These are phyloP conservation scores for Cladorhizidae sp. DNA, from an alignment of 37 sponge, comb jelly and placozoan genomes.

Conservation along the genomic window DNA sequence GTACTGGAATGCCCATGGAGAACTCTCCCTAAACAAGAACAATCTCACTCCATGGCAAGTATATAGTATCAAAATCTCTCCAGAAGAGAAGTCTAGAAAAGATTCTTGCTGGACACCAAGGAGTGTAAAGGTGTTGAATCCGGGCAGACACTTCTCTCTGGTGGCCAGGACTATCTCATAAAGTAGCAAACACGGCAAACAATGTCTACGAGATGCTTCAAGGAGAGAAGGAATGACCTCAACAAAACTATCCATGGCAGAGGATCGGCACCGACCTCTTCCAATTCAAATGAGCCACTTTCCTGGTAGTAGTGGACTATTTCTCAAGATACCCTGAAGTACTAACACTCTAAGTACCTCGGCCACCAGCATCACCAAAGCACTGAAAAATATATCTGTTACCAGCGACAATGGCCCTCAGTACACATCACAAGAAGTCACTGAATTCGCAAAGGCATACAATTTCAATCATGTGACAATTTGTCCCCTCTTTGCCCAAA, in stretches of 20 bases:
- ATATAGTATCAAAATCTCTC: constrained; percentile 32
- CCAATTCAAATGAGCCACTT: constrained; percentile 23
- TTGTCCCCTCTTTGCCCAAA: constrained; percentile 54
- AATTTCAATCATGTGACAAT: constrained; percentile 50
- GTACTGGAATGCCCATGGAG: constrained; percentile 18
- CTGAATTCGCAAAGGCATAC: constrained; percentile 29
- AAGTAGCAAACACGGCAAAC: constrained; percentile 13
- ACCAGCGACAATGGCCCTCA: constrained; percentile 67
- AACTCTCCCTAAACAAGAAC: not conserved
- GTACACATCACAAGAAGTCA: constrained; percentile 25
- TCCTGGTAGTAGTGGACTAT: constrained; percentile 40
- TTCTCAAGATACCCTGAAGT: constrained; percentile 46
- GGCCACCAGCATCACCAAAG: constrained; percentile 8
- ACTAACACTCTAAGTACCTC: constrained; percentile 26
- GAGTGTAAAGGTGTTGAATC: constrained; percentile 13
- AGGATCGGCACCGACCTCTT: constrained; percentile 41
- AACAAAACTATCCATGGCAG: constrained; percentile 56
- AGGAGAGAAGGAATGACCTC: too few species aligned
- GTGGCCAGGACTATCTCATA: constrained; percentile 47
- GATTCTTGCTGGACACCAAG: constrained; percentile 51
- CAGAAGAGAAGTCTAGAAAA: constrained; percentile 31
- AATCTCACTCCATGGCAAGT: not conserved
- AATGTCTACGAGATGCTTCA: constrained; percentile 15
- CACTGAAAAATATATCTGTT: too few species aligned
- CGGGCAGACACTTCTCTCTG: constrained; percentile 37